Evolutionary conservation across 2,888 invertebrate species (phyloP), one percentile per base, ranked within the genome.

Genomic region (Cotesia congregata): DNA sequence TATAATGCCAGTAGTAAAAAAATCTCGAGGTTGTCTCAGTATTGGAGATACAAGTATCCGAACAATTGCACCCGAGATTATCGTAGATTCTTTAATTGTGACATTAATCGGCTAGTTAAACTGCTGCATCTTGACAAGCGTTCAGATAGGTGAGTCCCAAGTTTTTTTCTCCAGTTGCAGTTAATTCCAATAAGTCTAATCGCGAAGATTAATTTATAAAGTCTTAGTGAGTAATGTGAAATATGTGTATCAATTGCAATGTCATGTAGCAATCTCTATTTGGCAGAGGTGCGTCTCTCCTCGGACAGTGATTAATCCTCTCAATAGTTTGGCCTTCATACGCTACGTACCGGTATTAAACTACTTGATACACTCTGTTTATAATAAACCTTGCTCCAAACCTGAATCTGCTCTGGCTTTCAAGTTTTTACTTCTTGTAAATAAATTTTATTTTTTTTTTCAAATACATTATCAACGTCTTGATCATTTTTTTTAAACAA

Each of bases 251-350:
- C 50, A 70, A 50, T 59, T 17, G 50, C 40, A 61, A 60, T 62
- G 38, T 61, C 30, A 40, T 62, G 40, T 15, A 30, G 60, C n/a
- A n/a, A 15, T 15, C 39, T 72, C 39, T 40, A 72, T 64, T 72
- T 72, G 72, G 62, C 72, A 72, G 61, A 72, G 62, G 72, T 39
- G 40, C 61, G 39, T 17, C 72, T 39, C 7, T 20, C 39, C 40
- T 39, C 38, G 61, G 62, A 39, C n/a, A 40, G 72, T 72, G 72
- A 72, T 72, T 72, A 60, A 59, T 70, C 59, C 17, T 17, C 62
- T 40, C 40, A 7, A 30, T 61, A 17, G 40, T 62, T 60, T 39
- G 71, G 30, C 71, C 62, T 62, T 64, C 72, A 39, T 7, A 72
- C 50, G 17, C 17, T 69, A 6, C 50, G 20, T n/a, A 61, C 15